Percentiles rank a stretch among this genome's conserved stretches.
Conservation (phyloP, 2,888 invertebrate species). For the Drosophila antonietae region DNA sequence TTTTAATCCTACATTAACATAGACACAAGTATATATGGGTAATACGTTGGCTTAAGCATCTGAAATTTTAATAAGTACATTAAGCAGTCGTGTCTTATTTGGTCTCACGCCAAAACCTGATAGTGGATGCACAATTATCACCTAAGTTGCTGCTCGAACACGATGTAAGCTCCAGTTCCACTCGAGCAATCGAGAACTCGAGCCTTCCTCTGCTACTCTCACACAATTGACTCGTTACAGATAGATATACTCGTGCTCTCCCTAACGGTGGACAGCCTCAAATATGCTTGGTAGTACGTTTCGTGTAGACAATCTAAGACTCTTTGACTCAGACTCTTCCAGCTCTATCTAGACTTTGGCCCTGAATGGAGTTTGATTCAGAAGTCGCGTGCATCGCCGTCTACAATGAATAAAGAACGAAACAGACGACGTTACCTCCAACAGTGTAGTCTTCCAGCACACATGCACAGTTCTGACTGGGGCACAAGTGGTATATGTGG, state of each 20-base stretch:
- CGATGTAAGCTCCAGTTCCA: conserved; percentile 62
- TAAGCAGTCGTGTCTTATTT: conserved; percentile 39
- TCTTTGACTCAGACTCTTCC: conserved; percentile 17
- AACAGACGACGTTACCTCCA: conserved; percentile 55
- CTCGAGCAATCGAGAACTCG: conserved; percentile 30
- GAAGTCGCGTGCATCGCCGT: conserved; percentile 65
- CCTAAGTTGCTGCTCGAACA: conserved; percentile 60
- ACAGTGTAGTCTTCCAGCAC: conserved; percentile 42
- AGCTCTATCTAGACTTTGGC: conserved; percentile 12
- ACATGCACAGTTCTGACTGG: conserved; percentile 28
- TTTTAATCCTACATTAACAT: conserved; percentile 17
- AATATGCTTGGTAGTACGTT: conserved; percentile 57
- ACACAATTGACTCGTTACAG: conserved; percentile 27
- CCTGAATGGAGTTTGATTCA: conserved; percentile 21
- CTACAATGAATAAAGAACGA: conserved; percentile 61
- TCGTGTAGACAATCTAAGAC: conserved; percentile 68
- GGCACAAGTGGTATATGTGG: not conserved
- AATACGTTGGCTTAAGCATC: conserved; percentile 18
- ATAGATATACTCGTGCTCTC: conserved; percentile 25
- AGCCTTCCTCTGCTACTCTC: conserved; percentile 45
- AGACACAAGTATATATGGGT: conserved; percentile 16
- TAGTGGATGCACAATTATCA: conserved; percentile 76
- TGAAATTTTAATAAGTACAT: conserved; percentile 28
- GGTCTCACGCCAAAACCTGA: conserved; percentile 73
- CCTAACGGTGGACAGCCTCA: conserved; percentile 66